Percentiles rank a stretch among this genome's conserved stretches.
Evolutionary conservation across 2,888 invertebrate species (phyloP).

Genomic region (Gastrophysa polygoni): DNA sequence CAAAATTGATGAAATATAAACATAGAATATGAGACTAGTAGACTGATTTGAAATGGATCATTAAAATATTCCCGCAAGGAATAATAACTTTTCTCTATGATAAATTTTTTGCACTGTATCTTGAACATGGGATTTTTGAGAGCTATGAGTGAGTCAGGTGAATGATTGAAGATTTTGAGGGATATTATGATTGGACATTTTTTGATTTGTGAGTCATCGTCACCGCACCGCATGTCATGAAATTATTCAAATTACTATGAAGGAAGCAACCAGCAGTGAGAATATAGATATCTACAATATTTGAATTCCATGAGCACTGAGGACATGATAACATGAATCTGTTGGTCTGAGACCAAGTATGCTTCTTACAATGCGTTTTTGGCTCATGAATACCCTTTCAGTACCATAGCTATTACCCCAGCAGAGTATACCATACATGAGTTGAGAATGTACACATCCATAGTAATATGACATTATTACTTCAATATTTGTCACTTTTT

Average conservation of each 20-base stretch:
- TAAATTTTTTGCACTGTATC: no score
- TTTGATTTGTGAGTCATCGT: neutral
- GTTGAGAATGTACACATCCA: neutral
- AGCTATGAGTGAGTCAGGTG: no score
- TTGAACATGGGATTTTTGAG: no score
- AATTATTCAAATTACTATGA: neutral
- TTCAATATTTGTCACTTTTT: neutral
- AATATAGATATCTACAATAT: neutral
- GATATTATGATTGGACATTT: neutral
- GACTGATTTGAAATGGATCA: no score
- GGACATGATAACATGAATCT: neutral
- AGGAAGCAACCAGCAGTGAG: neutral
- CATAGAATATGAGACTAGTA: no score
- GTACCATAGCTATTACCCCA: neutral
- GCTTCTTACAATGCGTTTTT: neutral
- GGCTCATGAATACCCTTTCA: neutral
- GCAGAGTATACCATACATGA: neutral
- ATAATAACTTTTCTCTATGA: no score
- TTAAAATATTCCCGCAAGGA: no score
- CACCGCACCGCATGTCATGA: neutral
- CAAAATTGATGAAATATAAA: no score
- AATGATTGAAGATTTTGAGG: no score
- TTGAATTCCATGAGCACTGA: neutral
- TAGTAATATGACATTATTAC: neutral
- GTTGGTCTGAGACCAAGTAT: conserved; percentile 3